phyloP scores from a whole-genome alignment of 2,888 invertebrate genomes.

The Lycophotia porphyrea region DNA sequence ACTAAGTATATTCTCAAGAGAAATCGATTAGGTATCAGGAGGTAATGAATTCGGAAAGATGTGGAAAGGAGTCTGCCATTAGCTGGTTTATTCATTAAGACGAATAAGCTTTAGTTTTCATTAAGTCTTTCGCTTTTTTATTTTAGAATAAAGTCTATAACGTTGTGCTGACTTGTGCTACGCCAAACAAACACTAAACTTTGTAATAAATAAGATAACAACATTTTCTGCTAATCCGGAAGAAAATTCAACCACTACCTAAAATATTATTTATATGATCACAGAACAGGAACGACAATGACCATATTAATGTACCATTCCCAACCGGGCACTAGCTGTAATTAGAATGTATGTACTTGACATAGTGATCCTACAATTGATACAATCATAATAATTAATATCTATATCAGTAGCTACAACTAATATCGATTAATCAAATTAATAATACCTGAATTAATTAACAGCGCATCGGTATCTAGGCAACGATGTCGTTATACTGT shows the following conservation, averaged over 20 bases:
- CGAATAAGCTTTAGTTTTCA: conserved; percentile 1
- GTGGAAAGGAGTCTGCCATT: conserved; percentile 3
- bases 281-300: no score
- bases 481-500: conserved; percentile 41
- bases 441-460: conserved; percentile 33
- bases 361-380: neutral
- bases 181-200: neutral
- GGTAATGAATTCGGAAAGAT: conserved; percentile 18
- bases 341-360: neutral
- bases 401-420: neutral
- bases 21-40: conserved; percentile 27
- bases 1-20: conserved; percentile 13
- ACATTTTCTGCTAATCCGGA: neutral
- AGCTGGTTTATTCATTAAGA: neutral
- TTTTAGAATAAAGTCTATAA: conserved; percentile 1
- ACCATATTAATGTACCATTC: neutral
- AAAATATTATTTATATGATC: neutral
- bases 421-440: conserved; percentile 16
- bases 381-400: conserved; percentile 1
- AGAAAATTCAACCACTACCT: neutral
- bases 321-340: neutral
- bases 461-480: conserved; percentile 41
- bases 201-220: neutral
- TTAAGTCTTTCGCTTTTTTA: neutral
- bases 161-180: neutral